phyloP scores from a whole-genome alignment of 2,797 vertebrate genomes.

The Phoebastria nigripes region DNA sequence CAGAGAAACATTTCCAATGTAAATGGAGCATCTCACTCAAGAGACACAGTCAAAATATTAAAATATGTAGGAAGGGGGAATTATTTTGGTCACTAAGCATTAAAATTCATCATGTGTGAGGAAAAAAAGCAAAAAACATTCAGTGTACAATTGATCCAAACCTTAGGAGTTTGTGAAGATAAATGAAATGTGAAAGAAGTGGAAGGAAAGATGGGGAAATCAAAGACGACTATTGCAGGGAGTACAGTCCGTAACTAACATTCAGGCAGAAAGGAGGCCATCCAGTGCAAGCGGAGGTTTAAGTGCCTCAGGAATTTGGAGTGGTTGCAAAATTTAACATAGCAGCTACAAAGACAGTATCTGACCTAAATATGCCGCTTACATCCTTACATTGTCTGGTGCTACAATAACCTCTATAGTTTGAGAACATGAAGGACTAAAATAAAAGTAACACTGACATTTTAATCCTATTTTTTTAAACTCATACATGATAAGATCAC shows the following conservation, averaged over 20 bases:
- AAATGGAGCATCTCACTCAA: slow-evolving; percentile 33
- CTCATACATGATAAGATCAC: not conserved
- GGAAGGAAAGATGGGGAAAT: not conserved
- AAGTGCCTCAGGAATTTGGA: slow-evolving; percentile 29
- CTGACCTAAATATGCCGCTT: slow-evolving; percentile 49
- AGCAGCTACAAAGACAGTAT: slow-evolving; percentile 32
- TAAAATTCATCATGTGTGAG: not conserved
- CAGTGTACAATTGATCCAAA: slow-evolving; percentile 1
- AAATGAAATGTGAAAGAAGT: slow-evolving; percentile 15
- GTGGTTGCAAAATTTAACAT: slow-evolving; percentile 40
- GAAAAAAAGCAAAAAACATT: not conserved
- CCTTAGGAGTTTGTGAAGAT: not conserved
- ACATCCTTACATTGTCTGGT: not conserved
- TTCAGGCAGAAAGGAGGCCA: slow-evolving; percentile 30
- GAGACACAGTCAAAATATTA: not conserved
- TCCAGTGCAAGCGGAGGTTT: slow-evolving; percentile 10
- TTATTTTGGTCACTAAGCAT: not conserved
- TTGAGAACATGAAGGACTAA: not conserved
- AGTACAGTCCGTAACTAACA: not conserved
- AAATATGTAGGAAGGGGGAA: slow-evolving; percentile 11
- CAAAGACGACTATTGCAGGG: not conserved
- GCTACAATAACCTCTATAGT: not conserved
- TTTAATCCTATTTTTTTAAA: not conserved
- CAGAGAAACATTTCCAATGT: not conserved
- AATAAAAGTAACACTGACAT: not conserved